Evolutionary conservation across 2,113 vertebrate species (phyloP).

Genomic region (Microtus oregoni): DNA sequence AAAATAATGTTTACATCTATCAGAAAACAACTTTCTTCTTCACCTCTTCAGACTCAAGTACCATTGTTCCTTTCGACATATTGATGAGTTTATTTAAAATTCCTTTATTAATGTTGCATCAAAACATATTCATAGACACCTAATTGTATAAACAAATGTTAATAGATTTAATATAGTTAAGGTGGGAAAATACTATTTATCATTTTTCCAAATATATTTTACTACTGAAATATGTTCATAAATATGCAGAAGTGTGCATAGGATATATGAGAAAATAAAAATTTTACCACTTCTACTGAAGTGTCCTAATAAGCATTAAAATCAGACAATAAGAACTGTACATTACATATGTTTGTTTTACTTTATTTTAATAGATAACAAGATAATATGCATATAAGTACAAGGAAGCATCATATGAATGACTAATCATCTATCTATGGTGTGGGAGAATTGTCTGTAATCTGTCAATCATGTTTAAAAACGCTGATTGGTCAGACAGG

Average conservation of each 20-base stretch:
- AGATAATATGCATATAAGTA: background rate
- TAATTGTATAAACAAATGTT: background rate
- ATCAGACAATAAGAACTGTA: background rate
- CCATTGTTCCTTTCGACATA: background rate
- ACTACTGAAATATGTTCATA: background rate
- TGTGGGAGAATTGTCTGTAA: too few species aligned
- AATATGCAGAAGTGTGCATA: background rate
- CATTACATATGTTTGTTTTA: background rate
- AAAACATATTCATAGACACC: background rate
- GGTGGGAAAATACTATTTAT: background rate
- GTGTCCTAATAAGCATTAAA: background rate
- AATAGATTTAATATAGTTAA: background rate
- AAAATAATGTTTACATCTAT: background rate
- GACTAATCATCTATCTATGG: background rate
- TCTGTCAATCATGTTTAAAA: too few species aligned
- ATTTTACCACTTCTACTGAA: background rate
- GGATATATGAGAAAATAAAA: background rate
- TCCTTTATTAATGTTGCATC: background rate
- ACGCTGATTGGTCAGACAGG: too few species aligned
- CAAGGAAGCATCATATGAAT: background rate
- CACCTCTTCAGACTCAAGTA: background rate
- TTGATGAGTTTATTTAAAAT: background rate
- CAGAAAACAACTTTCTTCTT: background rate
- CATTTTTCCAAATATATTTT: background rate
- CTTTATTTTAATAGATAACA: background rate